Evolutionary conservation across 2,888 invertebrate genomes (phyloP), one percentile per base, ranked within the genome.

Genomic region (Drosophila silvestris): DNA sequence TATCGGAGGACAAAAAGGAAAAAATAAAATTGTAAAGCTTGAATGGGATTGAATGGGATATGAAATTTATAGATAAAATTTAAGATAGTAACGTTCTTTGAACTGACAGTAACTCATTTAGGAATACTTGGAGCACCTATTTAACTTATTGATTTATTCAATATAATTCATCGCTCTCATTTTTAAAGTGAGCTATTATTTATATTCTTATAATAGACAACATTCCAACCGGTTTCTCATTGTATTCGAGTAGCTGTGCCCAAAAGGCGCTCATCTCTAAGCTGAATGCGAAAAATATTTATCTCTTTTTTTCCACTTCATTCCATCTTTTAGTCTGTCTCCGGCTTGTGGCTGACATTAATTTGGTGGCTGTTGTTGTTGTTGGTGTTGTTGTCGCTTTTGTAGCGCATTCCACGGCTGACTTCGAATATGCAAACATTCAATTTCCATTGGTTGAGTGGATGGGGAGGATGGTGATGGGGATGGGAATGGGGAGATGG

Each of bases 381-480:
- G 35, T 44, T 50, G 19, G 30, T 58, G 60, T 62, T 47, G 52
- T n/a, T 54, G 60, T 26, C 56, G 51, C 28, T 74, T 70, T 74
- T 81, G 84, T 72, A 73, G 72, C 86, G 76, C 91, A 86, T 85
- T 89, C 90, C 89, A 47, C 64, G 64, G 81, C 74, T 78, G 87
- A 75, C 86, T 81, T 77, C 53, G 81, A 90, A 89, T 85, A 90
- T 90, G 89, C 90, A 90, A 90, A 90, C 85, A 83, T 90, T 86
- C 74, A 85, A 83, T 90, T 90, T 78, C 62, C 70, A 72, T 73
- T 65, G 69, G 61, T 52, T 57, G 67, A 57, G 37, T 10, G 35
- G 32, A 37, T 33, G 35, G 26, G 14, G 9, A 19, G 22, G 1
- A 26, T 26, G 26, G 26, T 2, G 3, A 26, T 26, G n/a, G 57